Percentiles rank a stretch among this genome's conserved stretches.
Conservation (phyloP, 2,888 invertebrate species). For the Melinaea marsaeus region DNA sequence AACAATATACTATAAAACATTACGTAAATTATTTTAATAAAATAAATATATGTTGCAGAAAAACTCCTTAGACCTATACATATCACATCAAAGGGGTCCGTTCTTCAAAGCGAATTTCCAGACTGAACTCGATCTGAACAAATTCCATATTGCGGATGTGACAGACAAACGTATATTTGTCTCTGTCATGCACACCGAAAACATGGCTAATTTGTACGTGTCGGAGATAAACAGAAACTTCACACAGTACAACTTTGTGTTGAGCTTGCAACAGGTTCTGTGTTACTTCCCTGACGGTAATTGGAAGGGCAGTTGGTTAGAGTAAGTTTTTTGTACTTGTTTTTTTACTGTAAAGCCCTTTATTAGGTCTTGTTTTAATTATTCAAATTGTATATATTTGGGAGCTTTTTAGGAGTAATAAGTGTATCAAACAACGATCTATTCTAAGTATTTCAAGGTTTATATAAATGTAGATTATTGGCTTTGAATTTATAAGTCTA, state of each 20-base stretch:
- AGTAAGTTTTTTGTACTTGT: conserved; percentile 75
- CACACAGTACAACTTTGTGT: conserved; percentile 82
- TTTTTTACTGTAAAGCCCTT: background rate
- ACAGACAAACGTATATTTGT: conserved; percentile 88
- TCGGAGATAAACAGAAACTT: conserved; percentile 83
- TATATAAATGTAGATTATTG: no score
- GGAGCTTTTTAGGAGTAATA: no score
- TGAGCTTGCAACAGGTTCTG: conserved; percentile 88
- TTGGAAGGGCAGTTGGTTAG: conserved; percentile 89
- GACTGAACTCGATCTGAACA: conserved; percentile 79
- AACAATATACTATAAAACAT: no score
- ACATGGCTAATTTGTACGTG: conserved; percentile 87
- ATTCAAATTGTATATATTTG: no score
- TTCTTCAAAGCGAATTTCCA: conserved; percentile 88
- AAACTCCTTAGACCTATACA: conserved; percentile 81
- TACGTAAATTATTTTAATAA: no score
- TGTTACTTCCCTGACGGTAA: conserved; percentile 90
- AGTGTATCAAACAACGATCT: no score
- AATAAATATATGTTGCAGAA: conserved; percentile 43
- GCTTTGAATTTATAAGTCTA: no score
- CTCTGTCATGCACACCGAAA: conserved; percentile 87
- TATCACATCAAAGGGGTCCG: conserved; percentile 84
- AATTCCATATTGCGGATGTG: conserved; percentile 91
- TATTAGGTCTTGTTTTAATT: no score
- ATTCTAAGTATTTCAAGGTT: no score